Percentiles rank a stretch among this genome's conserved stretches.
These are phyloP conservation scores for Nowickia ferox DNA, from an alignment of 2,888 invertebrate genomes.

Conservation along the genomic window DNA sequence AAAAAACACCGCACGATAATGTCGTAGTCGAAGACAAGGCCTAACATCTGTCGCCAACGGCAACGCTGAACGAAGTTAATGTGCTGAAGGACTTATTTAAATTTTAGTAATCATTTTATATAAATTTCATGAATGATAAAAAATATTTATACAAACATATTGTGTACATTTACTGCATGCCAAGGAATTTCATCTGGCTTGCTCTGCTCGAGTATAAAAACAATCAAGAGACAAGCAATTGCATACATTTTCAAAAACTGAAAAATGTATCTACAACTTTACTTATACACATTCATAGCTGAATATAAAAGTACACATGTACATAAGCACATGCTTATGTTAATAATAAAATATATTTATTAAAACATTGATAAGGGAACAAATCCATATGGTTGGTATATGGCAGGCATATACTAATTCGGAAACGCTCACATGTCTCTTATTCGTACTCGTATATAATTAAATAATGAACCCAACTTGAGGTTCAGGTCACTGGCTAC, in stretches of 20 bases:
- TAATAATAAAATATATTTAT: neutral
- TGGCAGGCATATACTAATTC: neutral
- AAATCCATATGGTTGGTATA: neutral
- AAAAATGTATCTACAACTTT: slow-evolving; percentile 8
- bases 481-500: slow-evolving; percentile 11
- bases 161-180: neutral
- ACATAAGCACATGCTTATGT: neutral
- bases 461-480: neutral
- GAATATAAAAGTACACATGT: neutral
- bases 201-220: slow-evolving; percentile 1
- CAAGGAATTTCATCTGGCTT: slow-evolving; percentile 12
- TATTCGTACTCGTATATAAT: neutral
- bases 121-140: slow-evolving; percentile 33
- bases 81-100: neutral
- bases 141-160: neutral
- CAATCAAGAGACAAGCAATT: slow-evolving; percentile 14
- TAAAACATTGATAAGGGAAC: slow-evolving; percentile 47
- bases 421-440: neutral
- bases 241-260: slow-evolving; percentile 14
- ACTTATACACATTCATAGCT: neutral
- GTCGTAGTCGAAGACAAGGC: too few relatives aligned
- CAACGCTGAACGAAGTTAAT: neutral
- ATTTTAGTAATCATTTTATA: slow-evolving; percentile 13
- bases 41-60: too few relatives aligned
- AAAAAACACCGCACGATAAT: too few relatives aligned